Evolutionary conservation across 2,888 invertebrate species (phyloP).

Genomic region (Lepidocyrtoides sp.): DNA sequence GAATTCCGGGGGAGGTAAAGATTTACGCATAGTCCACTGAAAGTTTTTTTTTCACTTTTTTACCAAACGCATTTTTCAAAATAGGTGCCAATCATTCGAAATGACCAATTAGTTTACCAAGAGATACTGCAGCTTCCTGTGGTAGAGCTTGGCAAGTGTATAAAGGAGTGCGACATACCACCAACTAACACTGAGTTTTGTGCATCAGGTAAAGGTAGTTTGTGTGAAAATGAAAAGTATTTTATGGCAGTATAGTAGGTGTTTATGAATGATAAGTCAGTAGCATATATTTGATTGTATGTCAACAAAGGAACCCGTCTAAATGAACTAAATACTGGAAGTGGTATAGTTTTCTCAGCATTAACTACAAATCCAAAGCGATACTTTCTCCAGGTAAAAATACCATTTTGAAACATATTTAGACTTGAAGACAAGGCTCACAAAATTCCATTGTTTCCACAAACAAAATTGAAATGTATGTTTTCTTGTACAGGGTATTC

Average conservation of each 20-base stretch:
- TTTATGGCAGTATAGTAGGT: neutral
- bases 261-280: neutral
- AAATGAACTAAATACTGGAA: slow-evolving; percentile 76
- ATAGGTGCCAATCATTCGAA: slow-evolving; percentile 79
- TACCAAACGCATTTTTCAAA: neutral
- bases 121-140: slow-evolving; percentile 76
- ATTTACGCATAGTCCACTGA: neutral
- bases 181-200: slow-evolving; percentile 82
- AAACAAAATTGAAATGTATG: no score
- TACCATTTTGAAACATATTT: no score
- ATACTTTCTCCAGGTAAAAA: slow-evolving; percentile 79
- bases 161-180: slow-evolving; percentile 73
- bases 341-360: slow-evolving; percentile 79
- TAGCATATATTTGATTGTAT: neutral
- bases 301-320: slow-evolving; percentile 55
- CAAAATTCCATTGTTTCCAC: no score
- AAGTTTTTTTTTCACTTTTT: no score
- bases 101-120: slow-evolving; percentile 78
- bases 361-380: slow-evolving; percentile 76
- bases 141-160: slow-evolving; percentile 76
- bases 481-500: slow-evolving; percentile 68
- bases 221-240: neutral
- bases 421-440: no score
- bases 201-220: slow-evolving; percentile 65
- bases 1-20: slow-evolving; percentile 70